Conservation (phyloP, 2,888 invertebrate genomes). For the Synergus umbraculus region DNA sequence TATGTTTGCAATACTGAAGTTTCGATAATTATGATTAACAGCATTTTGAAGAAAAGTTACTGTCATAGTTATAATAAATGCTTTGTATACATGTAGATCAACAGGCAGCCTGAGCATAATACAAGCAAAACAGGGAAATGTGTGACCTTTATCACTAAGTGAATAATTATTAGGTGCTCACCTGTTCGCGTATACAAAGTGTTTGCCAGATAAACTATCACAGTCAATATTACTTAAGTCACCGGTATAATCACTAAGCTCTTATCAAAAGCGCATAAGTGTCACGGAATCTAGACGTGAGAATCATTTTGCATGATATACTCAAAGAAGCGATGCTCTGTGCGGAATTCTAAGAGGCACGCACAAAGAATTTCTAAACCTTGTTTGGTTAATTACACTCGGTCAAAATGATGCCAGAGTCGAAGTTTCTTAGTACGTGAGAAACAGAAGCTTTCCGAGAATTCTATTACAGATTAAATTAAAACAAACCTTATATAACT, state of each 20-base stretch:
- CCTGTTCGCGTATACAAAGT: conserved; percentile 50
- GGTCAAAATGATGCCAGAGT: background rate
- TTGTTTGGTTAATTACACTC: background rate
- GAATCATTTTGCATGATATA: conserved; percentile 23
- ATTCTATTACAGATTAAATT: no score
- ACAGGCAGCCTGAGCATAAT: background rate
- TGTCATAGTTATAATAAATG: background rate
- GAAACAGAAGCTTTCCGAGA: background rate
- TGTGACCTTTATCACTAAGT: conserved; percentile 46
- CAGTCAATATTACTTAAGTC: conserved; percentile 47
- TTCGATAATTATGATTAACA: background rate
- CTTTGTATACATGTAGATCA: background rate
- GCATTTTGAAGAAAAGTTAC: background rate
- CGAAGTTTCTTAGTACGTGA: background rate
- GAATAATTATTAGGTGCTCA: conserved; percentile 54
- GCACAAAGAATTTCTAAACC: conserved; percentile 10
- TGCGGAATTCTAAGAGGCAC: conserved; percentile 1
- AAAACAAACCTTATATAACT: background rate
- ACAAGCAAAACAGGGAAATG: background rate
- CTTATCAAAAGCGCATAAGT: conserved; percentile 40
- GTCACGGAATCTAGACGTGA: conserved; percentile 36
- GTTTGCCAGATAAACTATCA: conserved; percentile 51
- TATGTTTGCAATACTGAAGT: background rate
- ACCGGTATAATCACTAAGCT: conserved; percentile 45
- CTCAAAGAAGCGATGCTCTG: conserved; percentile 5